Percentiles rank a stretch among this genome's conserved stretches.
phyloP scores from a whole-genome alignment of 2,113 vertebrate species.

The Rhineura floridana region DNA sequence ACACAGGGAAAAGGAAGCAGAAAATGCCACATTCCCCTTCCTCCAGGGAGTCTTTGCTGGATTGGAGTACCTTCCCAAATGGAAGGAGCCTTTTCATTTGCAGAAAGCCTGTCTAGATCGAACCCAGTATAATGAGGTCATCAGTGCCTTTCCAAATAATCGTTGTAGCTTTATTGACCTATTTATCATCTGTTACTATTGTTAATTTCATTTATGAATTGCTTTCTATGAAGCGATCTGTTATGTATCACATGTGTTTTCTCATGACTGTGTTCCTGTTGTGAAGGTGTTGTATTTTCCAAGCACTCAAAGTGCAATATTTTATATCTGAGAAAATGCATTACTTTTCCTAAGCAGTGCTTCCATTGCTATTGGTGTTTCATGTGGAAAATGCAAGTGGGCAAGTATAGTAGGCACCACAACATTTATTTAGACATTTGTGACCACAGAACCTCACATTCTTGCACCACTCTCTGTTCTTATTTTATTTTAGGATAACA shows the following conservation, averaged over 20 bases:
- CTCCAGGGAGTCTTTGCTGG: neutral
- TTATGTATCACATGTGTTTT: neutral
- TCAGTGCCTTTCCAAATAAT: neutral
- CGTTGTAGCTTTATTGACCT: neutral
- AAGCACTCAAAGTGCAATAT: no score
- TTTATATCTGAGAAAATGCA: neutral
- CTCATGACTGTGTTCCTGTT: neutral
- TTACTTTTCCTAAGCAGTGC: no score
- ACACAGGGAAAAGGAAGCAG: neutral
- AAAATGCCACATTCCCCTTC: neutral
- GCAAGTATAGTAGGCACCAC: no score
- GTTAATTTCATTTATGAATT: no score
- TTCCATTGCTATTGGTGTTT: no score
- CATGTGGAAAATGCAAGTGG: no score
- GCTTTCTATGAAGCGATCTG: no score
- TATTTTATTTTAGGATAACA: no score
- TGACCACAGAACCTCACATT: no score
- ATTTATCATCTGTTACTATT: neutral
- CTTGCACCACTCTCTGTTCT: no score
- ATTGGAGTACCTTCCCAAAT: neutral
- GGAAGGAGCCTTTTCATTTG: neutral
- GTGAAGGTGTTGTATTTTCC: neutral
- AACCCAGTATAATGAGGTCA: neutral
- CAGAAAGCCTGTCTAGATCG: neutral
- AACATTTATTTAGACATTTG: no score